A percentile compares a stretch with the other conserved stretches of the same genome.
These are phyloP conservation scores for Mayetiola destructor DNA, from an alignment of 2,888 invertebrate species.

Conservation along the genomic window DNA sequence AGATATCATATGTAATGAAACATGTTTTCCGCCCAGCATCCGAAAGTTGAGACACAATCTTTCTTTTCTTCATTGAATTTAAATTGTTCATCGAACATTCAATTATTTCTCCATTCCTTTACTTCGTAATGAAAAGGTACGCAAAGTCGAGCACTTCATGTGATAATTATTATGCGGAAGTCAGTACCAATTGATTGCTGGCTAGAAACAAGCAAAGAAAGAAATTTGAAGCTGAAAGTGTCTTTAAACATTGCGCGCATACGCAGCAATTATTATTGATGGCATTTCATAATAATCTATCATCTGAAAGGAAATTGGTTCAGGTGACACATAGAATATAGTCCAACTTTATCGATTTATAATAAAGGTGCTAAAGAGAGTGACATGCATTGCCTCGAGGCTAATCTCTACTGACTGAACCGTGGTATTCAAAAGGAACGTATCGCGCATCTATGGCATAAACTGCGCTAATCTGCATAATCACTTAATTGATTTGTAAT, in stretches of 20 bases:
- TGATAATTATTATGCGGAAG: constrained; percentile 4
- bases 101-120: neutral
- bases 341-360: neutral
- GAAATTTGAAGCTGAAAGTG: neutral
- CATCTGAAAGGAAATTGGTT: constrained; percentile 5
- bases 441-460: neutral
- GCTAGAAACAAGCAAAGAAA: neutral
- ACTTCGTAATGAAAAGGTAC: neutral
- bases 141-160: neutral
- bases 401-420: no score
- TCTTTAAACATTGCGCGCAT: neutral
- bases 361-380: constrained; percentile 6
- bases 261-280: no score
- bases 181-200: neutral
- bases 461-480: constrained; percentile 11
- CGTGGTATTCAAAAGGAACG: no score
- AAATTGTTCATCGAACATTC: neutral
- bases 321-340: neutral
- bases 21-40: constrained; percentile 3
- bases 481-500: constrained; percentile 7
- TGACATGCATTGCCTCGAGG: no score
- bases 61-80: neutral
- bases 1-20: no score
- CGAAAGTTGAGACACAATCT: neutral
- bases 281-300: constrained; percentile 1